A percentile compares a stretch with the other conserved stretches of the same genome.
These are phyloP conservation scores for Paguma larvata DNA, from an alignment of 2,797 vertebrate genomes.

Conservation along the genomic window DNA sequence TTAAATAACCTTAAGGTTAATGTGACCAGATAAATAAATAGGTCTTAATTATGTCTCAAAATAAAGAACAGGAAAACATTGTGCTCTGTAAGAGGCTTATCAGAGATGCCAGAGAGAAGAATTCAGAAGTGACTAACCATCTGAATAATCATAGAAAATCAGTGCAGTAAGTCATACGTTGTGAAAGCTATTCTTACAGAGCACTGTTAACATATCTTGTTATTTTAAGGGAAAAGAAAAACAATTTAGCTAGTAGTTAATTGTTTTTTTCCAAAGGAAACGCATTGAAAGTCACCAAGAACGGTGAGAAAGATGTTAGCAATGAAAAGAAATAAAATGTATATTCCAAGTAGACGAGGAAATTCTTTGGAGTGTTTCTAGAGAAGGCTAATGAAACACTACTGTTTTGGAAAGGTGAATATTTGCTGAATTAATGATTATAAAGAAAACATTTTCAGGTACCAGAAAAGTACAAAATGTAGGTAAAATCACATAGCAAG, in stretches of 20 bases:
- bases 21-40: constrained; percentile 1
- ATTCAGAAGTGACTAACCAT: background rate
- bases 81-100: background rate
- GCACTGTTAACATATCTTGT: background rate
- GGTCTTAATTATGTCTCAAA: background rate
- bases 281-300: background rate
- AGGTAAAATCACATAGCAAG: background rate
- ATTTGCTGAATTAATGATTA: background rate
- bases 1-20: constrained; percentile 25
- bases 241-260: background rate
- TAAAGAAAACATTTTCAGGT: background rate
- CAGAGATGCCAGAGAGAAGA: background rate
- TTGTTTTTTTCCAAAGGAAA: constrained; percentile 3
- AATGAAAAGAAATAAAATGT: background rate
- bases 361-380: background rate
- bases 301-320: background rate
- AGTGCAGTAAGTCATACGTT: background rate
- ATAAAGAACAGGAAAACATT: constrained; percentile 20
- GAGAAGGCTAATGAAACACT: background rate
- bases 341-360: background rate
- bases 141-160: constrained; percentile 7
- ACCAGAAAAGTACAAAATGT: background rate
- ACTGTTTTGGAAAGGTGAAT: background rate
- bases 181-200: background rate
- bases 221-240: constrained; percentile 41